Evolutionary conservation across 2,797 vertebrate genomes (phyloP), one percentile per base, ranked within the genome.

Genomic region (Sebastes minor): DNA sequence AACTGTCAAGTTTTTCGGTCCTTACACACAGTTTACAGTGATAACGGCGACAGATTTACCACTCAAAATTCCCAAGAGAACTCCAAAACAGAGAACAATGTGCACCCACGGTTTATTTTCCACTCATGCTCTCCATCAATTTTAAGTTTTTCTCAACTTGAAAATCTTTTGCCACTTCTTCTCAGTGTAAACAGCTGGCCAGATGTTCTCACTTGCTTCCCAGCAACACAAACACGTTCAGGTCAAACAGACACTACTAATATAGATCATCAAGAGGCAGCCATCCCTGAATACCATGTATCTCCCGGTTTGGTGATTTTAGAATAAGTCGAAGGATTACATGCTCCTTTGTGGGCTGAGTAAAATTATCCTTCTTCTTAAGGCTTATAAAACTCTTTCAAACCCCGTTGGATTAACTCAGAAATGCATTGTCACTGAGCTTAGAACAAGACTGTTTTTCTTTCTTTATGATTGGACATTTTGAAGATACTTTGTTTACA

Each of bases 191-290:
- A 90, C 88, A 76, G 68, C 57, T 80, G 83, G 46, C 71, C 80
- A 89, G 84, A 88, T 89, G 86, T 88, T 81, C 80, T 55, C 70
- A 53, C 61, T 81, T 42, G 66, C 55, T 27, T 84, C 84, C 38
- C 20, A 78, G 85, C 84, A 85, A 82, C 82, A 68, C 64, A 86
- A 85, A 85, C 79, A 85, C 77, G 13, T 67, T 49, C 22, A 81
- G 67, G 27, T 85, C 77, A 76, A 76, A 81, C 55, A 84, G 42
- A 74, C 42, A 61, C 23, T 10, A 46, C 35, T 22, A 33, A 78
- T 69, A 85, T 7, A 73, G 57, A 88, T 33, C 6, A 46, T 46
- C 20, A 80, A 75, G 25, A 14, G 22, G 57, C n/a, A 4, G 53
- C 66, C 63, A 16, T 75, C 56, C 55, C 16, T 57, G 33, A 67